Evolutionary conservation across 2,797 vertebrate species (phyloP), one percentile per base, ranked within the genome.

Genomic region (Arrhamphus sclerolepis): DNA sequence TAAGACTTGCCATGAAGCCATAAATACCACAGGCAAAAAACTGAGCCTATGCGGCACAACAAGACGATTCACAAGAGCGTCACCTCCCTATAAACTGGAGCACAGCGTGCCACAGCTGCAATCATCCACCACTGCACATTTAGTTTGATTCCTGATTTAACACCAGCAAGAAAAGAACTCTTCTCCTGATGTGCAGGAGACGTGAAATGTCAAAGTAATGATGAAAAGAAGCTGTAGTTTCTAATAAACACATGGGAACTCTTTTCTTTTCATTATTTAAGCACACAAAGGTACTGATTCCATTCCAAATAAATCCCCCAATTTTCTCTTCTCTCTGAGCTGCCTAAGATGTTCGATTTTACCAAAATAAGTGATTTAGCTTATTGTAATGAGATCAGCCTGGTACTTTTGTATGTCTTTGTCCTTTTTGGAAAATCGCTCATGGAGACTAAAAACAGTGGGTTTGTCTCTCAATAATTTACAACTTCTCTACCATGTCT

Each of bases 11-110:
- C 39, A 17, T 1, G 0, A 7, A 50, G 53, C 65, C 69, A 58
- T 72, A 75, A 78, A 70, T 67, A 77, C 48, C 18, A 20, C 14
- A 44, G 42, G 20, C 5, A 8, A 44, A 20, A 11, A 19, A 38
- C 34, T 14, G 31, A 34, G 34, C 14, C 13, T 38, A 14, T 38
- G 34, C 5, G 34, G 34, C 14, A 38, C 34, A 38, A 38, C 11
- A 14, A 13, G 34, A 13, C 4, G 34, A 34, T 13, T 1, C 9
- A 11, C 34, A 14, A 38, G 34, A 38, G 13, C 34, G 14, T 38
- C 34, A 38, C 34, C 34, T 38, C 34, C 1, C 14, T 14, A 14
- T 38, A 14, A 38, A 38, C 34, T 38, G 31, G 31, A 11, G 31
- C 31, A 34, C 6, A 29, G 8, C 6, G 28, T 29, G 28, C 28